Percentiles rank a stretch among this genome's conserved stretches.
These are phyloP conservation scores for Bovichtus variegatus DNA, from an alignment of 2,797 vertebrate genomes.

Conservation along the genomic window DNA sequence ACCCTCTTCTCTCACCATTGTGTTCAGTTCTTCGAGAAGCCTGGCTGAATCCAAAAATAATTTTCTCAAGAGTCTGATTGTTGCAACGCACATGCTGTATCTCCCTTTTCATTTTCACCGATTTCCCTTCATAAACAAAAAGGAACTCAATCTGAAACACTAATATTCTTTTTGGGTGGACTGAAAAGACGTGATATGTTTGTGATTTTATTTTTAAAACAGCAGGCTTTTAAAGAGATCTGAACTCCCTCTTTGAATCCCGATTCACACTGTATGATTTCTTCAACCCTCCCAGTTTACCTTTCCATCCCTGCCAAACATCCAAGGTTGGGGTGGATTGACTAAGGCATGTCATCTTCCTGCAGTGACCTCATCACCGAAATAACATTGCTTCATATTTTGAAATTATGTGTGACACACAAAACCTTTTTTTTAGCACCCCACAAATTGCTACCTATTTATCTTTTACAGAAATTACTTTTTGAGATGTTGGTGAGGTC, in stretches of 20 bases:
- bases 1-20: conserved; percentile 44
- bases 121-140: neutral
- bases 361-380: conserved; percentile 61
- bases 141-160: neutral
- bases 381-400: neutral
- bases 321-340: conserved; percentile 1
- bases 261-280: conserved; percentile 22
- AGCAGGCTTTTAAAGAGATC: conserved; percentile 48
- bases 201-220: conserved; percentile 10
- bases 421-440: neutral
- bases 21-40: conserved; percentile 49
- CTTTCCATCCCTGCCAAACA: conserved; percentile 28
- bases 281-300: conserved; percentile 6
- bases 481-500: conserved; percentile 56
- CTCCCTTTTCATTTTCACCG: neutral
- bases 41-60: conserved; percentile 1
- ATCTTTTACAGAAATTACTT: neutral
- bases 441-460: neutral
- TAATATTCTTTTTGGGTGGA: neutral
- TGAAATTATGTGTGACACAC: neutral
- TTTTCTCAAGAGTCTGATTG: neutral
- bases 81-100: rapidly evolving
- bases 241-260: conserved; percentile 46
- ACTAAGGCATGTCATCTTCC: conserved; percentile 14
- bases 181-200: neutral